Evolutionary conservation across 2,888 invertebrate genomes (phyloP), one percentile per base, ranked within the genome.

Genomic region (Amorpha juglandis): DNA sequence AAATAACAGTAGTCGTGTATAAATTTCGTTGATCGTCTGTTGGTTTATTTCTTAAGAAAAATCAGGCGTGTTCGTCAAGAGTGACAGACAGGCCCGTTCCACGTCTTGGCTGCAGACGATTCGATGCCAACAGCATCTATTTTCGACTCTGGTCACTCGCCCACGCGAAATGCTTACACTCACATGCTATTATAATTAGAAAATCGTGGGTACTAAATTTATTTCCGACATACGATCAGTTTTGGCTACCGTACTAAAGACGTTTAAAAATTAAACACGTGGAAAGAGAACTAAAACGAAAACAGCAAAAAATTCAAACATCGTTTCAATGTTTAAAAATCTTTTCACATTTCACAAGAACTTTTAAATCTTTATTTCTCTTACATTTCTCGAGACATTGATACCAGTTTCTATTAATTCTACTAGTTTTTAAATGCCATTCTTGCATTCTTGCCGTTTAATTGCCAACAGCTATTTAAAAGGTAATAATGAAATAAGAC

Each of bases 91-190:
- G 74, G 79, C 74, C 70, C 69, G 75, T 73, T 69, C 69, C 67
- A 68, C 68, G 74, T 70, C 77, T 77, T 45, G 71, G 80, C 77
- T 80, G 81, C 82, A 80, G 78, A 79, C 78, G 72, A 74, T 78
- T 74, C 78, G 89, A 80, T 90, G 92, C 92, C 92, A 92, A 91
- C 90, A 78, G 72, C 71, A 68, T 84, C 84, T 92, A 92, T 92
- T 92, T 91, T 82, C 69, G 86, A 74, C 77, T 72, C 72, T 75
- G 83, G 83, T 84, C 82, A 78, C 77, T 78, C 88, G 75, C 93
- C 93, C 82, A 93, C 92, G 91, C 89, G 77, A 91, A 90, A 86
- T 89, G 89, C 91, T 91, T 91, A 90, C 88, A 92, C 91, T 88
- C 90, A 89, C 89, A 87, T 89, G 87, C 80, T 84, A 81, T 84